Evolutionary conservation across 2,113 vertebrate genomes (phyloP), one percentile per base, ranked within the genome.

Genomic region (Spea multiplicata): DNA sequence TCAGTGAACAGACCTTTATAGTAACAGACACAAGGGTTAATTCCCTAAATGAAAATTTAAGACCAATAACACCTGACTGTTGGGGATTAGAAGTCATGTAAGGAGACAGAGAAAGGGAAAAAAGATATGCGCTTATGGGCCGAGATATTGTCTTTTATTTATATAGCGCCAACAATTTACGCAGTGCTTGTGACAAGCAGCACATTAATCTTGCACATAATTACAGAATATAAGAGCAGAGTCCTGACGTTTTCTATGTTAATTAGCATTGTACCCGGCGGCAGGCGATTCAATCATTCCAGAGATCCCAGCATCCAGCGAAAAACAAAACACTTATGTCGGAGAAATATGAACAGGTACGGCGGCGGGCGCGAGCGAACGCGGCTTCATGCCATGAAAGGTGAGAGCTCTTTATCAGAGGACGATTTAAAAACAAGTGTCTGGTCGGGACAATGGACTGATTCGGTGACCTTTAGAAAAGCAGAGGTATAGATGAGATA

Each of bases 301-400:
- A 73, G 3, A 79, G 59, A 79, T 73, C 71, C 48, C 50, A 66
- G 30, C n/a, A 73, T 67, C 66, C 77, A 46, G 66, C 53, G 50
- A 67, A 79, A 79, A 66, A 79, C 70, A 79, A 73, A 79, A 73
- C 70, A 17, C 62, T 79, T 57, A 46, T 59, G 52, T 69, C 68
- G 70, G 77, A 50, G 14, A 79, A 70, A 67, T 62, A 9, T 8
- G 62, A 66, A 50, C 70, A 72, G 71, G 71, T 53, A 73, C 70
- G 66, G 66, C 30, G n/a, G 8, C 57, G 6, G 50, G 16, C 8
- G 70, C 16, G 59, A 66, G 55, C 44, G 44, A 74, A 45, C 8
- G 16, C 55, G 77, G 69, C 62, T 17, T 16, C 17, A 45, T 57
- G 62, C 77, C 77, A 79, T 17, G 62, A 47, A 4, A 65, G 76